Base-by-base conservation (phyloP, 2,797 vertebrate genomes). In the Pterois miles region DNA sequence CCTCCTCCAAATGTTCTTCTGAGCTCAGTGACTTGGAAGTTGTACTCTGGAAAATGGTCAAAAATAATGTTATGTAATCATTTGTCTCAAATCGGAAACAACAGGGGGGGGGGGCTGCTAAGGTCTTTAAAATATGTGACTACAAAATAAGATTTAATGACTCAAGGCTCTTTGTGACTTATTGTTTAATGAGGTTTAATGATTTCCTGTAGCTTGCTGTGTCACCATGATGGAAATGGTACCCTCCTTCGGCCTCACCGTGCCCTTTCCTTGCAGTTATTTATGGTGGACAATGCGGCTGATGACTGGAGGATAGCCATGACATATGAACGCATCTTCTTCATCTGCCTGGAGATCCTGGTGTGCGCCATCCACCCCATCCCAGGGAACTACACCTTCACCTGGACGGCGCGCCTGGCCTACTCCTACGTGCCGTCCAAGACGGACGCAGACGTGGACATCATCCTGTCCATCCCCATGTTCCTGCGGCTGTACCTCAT, bases 231-330 rank as follows among this genome's bases (percentile, higher is more conserved):
- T 91, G 80, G 70, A 90, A 88, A 77, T 58, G 65, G 74, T 59
- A 48, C 80, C 78, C 87, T 86, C 67, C 53, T 14, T 62, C 53
- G 22, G 57, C 66, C 57, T 86, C 60, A 83, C 79, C 2, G 8
- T 84, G 77, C 71, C 53, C 73, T 82, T 58, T 94, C 91, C 86
- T 83, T 80, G 53, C 96, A 99, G 98, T 95, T 99, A 82, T 99
- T 99, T 92, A 99, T 99, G 98, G 98, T 99, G 96, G 98, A 99
- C 96, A 99, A 99, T 60, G 98, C 96, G 77, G 98, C 98, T 27
- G 98, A 99, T 91, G 98, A 99, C 95, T 99, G 98, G 98, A 98
- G 98, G 96, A 99, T 99, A 98, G 98, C 98, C 96, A 99, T 99
- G 98, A 99, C 98, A 86, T 99, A 99, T 58, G 98, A 99, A 93